Base-by-base conservation (phyloP, 1,140 invertebrate genomes). In the Stenopsyche tienmushanensis region DNA sequence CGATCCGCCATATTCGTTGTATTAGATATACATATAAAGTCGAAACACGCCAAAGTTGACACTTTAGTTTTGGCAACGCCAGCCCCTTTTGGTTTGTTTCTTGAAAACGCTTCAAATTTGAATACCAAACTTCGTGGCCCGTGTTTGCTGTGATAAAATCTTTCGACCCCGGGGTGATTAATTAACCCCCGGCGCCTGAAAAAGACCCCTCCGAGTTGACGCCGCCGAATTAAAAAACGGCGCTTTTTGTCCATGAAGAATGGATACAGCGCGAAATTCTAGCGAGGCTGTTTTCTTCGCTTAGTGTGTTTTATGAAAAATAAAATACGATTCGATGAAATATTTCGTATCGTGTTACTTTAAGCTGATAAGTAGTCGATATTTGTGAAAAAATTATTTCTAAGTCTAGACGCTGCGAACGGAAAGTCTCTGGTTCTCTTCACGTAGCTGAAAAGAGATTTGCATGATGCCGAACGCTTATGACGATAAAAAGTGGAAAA, bases 1-100 rank as follows among this genome's bases (percentile, higher is more conserved):
- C 42, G 39, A 63, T 25, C 57, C 57, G 18, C 52, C 58, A 42
- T 57, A 63, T 53, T 55, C 20, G 26, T 21, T 23, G 58, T 26
- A 21, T 20, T 10, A 1, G 23, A 59, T 23, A 44, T 13, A 59
- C 17, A 59, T 21, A 10, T 9, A 41, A 59, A 44, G 25, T 59
- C 18, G 20, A 25, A 59, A 59, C 57, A 59, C n/a, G 41, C 57
- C 57, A 44, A 59, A 60, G 58, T 60, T 60, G 45, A 47, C 58
- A 60, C 58, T 60, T 42, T 60, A 49, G 44, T 45, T 60, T 60
- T n/a, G 41, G 23, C 17, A n/a, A 20, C 49, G 17, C 49, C 5
- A 10, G 10, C 50, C 50, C 23, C 50, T 45, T 45, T 18, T 5
- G 44, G 50, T 53, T 53, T 53, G 50, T 53, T 53, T 29, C 50